phyloP scores from a whole-genome alignment of 2,797 vertebrate genomes.

The Falco rusticolus region DNA sequence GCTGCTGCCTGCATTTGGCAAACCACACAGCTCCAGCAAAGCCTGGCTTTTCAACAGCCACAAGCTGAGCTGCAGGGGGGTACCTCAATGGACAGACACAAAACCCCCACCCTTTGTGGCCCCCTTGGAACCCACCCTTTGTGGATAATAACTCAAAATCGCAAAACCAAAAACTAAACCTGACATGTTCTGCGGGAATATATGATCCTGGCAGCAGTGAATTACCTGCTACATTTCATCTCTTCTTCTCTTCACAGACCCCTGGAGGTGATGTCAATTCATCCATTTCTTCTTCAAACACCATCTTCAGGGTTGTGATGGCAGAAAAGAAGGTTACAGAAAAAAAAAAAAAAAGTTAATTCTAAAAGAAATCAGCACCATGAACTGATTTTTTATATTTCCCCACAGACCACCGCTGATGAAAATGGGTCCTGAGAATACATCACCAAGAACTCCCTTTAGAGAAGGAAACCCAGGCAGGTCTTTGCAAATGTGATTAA shows the following conservation, averaged over 20 bases:
- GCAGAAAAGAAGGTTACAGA: not conserved
- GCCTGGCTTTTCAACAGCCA: not conserved
- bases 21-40: not conserved
- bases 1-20: not conserved
- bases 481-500: not conserved
- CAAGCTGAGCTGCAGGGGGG: not conserved
- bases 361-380: not conserved
- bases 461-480: not conserved
- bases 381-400: not conserved
- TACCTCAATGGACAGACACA: not conserved
- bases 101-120: not conserved
- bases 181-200: not conserved
- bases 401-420: not conserved
- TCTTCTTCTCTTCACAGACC: not conserved
- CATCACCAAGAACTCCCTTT: not conserved
- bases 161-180: not conserved
- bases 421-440: not conserved
- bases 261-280: not conserved
- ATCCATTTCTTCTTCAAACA: not conserved
- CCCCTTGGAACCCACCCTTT: rapidly evolving
- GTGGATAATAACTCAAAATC: not conserved
- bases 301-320: not conserved
- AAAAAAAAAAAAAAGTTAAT: not conserved
- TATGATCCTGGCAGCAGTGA: not conserved
- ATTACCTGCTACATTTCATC: not conserved